These are phyloP conservation scores for Dunckerocampus dactyliophorus DNA, from an alignment of 2,113 vertebrate genomes.

Conservation along the genomic window DNA sequence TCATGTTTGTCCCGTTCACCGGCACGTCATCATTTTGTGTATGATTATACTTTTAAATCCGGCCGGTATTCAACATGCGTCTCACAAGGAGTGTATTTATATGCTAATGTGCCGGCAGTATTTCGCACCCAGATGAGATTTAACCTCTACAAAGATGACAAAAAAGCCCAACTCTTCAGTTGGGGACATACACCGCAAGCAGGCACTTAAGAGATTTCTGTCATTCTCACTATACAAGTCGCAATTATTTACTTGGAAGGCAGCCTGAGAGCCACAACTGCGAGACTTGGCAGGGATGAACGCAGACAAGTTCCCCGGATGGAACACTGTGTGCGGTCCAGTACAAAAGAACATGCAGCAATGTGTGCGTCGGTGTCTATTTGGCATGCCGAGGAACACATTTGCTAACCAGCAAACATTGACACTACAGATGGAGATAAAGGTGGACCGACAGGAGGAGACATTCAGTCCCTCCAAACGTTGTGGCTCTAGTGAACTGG, in stretches of 20 bases:
- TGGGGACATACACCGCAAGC: conserved; percentile 37
- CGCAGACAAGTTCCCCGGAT: background rate
- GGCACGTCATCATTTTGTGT: conserved; percentile 71
- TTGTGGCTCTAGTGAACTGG: background rate
- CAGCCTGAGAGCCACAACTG: conserved; percentile 15
- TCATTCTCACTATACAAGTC: conserved; percentile 42
- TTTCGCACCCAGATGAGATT: conserved; percentile 61
- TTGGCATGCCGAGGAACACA: background rate
- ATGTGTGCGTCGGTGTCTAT: no score
- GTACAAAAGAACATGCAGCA: background rate
- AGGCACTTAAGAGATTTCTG: conserved; percentile 53
- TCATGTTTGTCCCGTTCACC: conserved; percentile 65
- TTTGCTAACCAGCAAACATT: background rate
- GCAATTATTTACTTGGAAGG: conserved; percentile 41
- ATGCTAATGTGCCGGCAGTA: conserved; percentile 69
- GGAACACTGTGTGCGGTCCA: background rate
- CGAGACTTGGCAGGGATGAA: conserved; percentile 24
- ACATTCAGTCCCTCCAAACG: background rate
- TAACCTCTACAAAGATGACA: conserved; percentile 58
- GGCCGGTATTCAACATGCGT: conserved; percentile 65
- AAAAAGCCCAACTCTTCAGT: conserved; percentile 40
- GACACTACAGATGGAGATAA: conserved; percentile 6
- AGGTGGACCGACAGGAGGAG: background rate
- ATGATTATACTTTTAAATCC: conserved; percentile 74
- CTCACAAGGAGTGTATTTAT: conserved; percentile 70